Conservation (phyloP, 2,797 vertebrate genomes). For the Hemibagrus guttatus region DNA sequence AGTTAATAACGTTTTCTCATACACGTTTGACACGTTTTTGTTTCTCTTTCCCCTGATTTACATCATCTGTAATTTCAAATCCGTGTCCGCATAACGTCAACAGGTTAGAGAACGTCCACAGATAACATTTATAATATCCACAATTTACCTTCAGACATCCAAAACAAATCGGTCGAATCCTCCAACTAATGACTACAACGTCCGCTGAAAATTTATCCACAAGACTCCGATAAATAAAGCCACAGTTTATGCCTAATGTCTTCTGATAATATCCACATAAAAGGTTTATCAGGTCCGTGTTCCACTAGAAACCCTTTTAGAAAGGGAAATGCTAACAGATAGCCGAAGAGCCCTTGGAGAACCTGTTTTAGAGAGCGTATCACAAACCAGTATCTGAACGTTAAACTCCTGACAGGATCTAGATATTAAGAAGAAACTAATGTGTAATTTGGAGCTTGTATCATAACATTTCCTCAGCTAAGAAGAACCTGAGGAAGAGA, state of each 20-base stretch:
- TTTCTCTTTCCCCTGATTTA: neutral
- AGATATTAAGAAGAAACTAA: neutral
- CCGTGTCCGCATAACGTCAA: neutral
- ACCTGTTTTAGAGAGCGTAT: neutral
- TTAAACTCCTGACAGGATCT: neutral
- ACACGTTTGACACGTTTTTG: neutral
- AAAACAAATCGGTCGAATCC: neutral
- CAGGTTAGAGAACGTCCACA: neutral
- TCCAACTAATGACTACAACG: neutral
- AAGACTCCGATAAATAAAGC: neutral
- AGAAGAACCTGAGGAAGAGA: too few species aligned
- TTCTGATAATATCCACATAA: neutral
- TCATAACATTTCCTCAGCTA: too few species aligned
- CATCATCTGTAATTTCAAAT: neutral
- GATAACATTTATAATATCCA: neutral
- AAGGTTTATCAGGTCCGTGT: neutral
- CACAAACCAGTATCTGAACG: neutral
- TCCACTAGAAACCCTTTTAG: neutral
- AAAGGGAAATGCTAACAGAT: neutral
- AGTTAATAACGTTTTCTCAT: slow-evolving; percentile 27
- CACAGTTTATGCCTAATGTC: neutral
- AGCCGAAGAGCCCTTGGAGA: neutral
- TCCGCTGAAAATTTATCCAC: neutral
- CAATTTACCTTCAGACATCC: neutral
- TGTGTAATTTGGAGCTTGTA: neutral